Conservation (phyloP, 2,888 invertebrate species). For the Ennomos fuscantarius region DNA sequence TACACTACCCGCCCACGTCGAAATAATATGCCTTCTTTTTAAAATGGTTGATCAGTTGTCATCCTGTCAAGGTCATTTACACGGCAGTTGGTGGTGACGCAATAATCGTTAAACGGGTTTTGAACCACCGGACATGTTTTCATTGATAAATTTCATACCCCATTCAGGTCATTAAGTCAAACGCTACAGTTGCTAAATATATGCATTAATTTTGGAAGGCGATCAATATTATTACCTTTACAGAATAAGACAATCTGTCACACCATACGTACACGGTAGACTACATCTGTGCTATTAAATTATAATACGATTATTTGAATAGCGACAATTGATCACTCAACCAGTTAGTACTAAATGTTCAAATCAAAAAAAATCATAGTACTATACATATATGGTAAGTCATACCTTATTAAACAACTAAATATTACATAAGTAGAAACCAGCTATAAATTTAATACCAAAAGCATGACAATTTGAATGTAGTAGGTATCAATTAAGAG, state of each 20-base stretch:
- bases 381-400: constrained; percentile 8
- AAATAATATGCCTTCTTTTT: constrained; percentile 34
- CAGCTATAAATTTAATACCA: constrained; percentile 19
- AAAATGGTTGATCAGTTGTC: constrained; percentile 40
- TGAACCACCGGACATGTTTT: constrained; percentile 57
- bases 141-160: constrained; percentile 65
- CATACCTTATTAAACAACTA: constrained; percentile 24
- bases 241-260: background rate
- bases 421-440: constrained; percentile 21
- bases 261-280: no score
- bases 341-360: background rate
- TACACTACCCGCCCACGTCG: constrained; percentile 40
- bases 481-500: constrained; percentile 27
- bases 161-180: constrained; percentile 48
- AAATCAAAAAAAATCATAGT: constrained; percentile 10
- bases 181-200: constrained; percentile 34
- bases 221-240: constrained; percentile 7
- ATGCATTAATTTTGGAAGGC: constrained; percentile 10
- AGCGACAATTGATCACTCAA: no score
- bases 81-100: constrained; percentile 65
- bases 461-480: constrained; percentile 19
- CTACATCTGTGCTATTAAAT: no score
- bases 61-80: constrained; percentile 68
- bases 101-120: constrained; percentile 71
- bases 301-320: no score